Evolutionary conservation across 2,888 invertebrate species (phyloP), one percentile per base, ranked within the genome.

Genomic region (Andricus curvator): DNA sequence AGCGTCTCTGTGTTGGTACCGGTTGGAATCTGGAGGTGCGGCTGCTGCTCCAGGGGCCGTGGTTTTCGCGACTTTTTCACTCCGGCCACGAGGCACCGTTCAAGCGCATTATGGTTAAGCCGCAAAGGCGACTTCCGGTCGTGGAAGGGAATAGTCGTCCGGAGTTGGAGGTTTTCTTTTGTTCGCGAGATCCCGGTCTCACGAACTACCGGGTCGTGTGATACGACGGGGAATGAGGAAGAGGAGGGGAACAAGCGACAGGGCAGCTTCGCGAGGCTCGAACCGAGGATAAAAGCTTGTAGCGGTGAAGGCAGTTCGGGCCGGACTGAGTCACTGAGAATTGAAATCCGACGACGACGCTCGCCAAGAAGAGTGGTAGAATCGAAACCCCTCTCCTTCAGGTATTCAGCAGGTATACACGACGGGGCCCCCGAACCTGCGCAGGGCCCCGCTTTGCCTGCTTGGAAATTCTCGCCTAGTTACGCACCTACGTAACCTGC

Each of bases 301-400:
- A 84, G 81, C 86, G 84, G 81, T 85, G 86, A 83, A 88, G 89
- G 88, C 91, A 88, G 88, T 91, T 90, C 88, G 88, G 87, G 86
- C 90, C 88, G 85, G 86, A 92, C 92, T 92, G n/a, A n/a, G n/a
- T n/a, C n/a, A n/a, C n/a, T n/a, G 92, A 90, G 86, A 87, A 85
- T 88, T 74, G 74, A 83, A 84, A 86, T 84, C 84, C 86, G 86
- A 79, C 80, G 84, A 85, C 86, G 86, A 85, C 84, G 85, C 84
- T 82, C 82, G 78, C 67, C 68, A 66, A 80, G 81, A 78, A 78
- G 81, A 84, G 85, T 85, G 86, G 86, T 82, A 82, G 80, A 80
- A 85, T 81, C 81, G 82, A 78, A 60, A 67, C 78, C 65, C 64
- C 80, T 79, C 77, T 82, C 78, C 85, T 82, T 82, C 76, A 60